These are phyloP conservation scores for Megaptera novaeangliae DNA, from an alignment of 2,113 vertebrate species.

Conservation along the genomic window DNA sequence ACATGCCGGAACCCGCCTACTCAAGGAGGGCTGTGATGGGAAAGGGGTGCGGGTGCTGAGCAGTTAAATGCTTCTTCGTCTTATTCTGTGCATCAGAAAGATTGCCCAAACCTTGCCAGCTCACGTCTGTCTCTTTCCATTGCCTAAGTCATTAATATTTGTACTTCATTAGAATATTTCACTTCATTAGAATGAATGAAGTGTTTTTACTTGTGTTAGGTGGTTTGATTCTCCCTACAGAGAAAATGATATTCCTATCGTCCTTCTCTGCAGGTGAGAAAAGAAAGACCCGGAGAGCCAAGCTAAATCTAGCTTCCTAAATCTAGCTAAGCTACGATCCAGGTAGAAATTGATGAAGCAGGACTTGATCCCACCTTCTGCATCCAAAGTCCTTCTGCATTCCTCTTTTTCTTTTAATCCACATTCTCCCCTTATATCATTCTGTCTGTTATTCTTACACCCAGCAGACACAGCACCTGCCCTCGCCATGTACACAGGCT, in stretches of 20 bases:
- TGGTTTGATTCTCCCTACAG: background rate
- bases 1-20: background rate
- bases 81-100: background rate
- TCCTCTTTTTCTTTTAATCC: background rate
- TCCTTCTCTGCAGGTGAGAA: background rate
- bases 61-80: background rate
- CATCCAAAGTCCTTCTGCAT: background rate
- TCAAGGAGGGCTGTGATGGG: background rate
- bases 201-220: background rate
- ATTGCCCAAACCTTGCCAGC: background rate
- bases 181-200: background rate
- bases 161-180: background rate
- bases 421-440: background rate
- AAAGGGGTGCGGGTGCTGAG: background rate
- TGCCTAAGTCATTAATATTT: too few species aligned
- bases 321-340: background rate
- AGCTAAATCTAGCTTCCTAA: background rate
- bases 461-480: background rate
- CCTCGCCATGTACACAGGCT: rapidly evolving
- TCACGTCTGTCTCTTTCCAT: background rate
- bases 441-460: background rate
- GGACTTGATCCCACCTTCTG: background rate
- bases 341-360: background rate
- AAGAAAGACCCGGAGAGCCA: background rate
- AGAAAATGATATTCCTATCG: background rate